Percentiles rank a stretch among this genome's conserved stretches.
These are phyloP conservation scores for Vulpes ferrilata DNA, from an alignment of 2,113 vertebrate genomes.

Conservation along the genomic window DNA sequence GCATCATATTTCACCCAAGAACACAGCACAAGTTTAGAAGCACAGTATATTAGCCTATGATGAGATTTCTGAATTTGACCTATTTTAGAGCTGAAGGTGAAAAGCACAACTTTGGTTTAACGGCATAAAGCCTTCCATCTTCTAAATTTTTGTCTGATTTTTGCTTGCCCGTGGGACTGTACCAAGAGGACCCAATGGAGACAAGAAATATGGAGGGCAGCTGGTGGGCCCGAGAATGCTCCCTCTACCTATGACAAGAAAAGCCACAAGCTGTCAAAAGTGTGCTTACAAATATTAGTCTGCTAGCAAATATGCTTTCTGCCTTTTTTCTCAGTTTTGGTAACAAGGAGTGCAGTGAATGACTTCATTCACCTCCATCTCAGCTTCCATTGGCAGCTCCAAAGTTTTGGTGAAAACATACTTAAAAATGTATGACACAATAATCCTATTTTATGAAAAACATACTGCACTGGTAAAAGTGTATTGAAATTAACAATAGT, in stretches of 20 bases:
- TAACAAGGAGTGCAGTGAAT: neutral
- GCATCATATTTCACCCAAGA: neutral
- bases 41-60: fast-evolving
- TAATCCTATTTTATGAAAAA: neutral
- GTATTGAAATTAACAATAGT: neutral
- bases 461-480: neutral
- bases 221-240: neutral
- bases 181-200: neutral
- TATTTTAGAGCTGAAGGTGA: neutral
- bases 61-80: neutral
- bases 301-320: fast-evolving
- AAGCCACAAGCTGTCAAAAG: no score
- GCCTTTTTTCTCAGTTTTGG: neutral
- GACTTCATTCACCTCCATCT: neutral
- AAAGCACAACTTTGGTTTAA: neutral
- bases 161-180: neutral
- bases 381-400: neutral
- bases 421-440: neutral
- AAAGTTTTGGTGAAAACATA: neutral
- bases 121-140: neutral
- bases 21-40: neutral
- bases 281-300: no score
- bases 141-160: neutral
- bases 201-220: neutral
- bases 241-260: no score